Evolutionary conservation across 2,888 invertebrate genomes (phyloP), one percentile per base, ranked within the genome.

Genomic region (Plutella xylostella): DNA sequence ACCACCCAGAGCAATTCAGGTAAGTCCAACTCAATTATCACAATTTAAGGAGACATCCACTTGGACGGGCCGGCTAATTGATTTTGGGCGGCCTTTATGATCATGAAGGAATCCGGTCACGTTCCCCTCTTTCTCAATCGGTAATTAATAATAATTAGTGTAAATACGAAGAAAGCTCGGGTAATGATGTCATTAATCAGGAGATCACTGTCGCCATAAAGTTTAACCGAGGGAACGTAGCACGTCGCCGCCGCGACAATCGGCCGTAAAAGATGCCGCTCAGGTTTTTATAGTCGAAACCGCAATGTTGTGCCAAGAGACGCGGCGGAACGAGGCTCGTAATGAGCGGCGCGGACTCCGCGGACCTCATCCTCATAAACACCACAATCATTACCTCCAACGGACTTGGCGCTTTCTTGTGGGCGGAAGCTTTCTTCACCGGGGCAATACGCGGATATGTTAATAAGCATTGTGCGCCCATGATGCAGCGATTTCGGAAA

Each of bases 1-100:
- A 50, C 72, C 66, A 14, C 68, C 74, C 57, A 75, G 72, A 72
- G 76, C 78, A 57, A 53, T 66, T 66, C 79, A 83, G 82, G 82
- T 83, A 56, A 53, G 69, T 9, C 28, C 28, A n/a, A 12, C n/a
- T 28, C 28, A n/a, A 28, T n/a, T 28, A 12, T 28, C 2, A 28
- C 2, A 28, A 12, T 28, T 9, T 28, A 28, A 28, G 28, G n/a
- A 12, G 9, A 9, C n/a, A n/a, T n/a, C n/a, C n/a, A n/a, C n/a
- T n/a, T n/a, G n/a, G n/a, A n/a, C n/a, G n/a, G n/a, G n/a, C n/a
- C n/a, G n/a, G n/a, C n/a, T n/a, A n/a, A n/a, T n/a, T n/a, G n/a
- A n/a, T n/a, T n/a, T n/a, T n/a, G 9, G 28, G 28, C 28, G 28
- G 28, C n/a, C n/a, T 28, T n/a, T 28, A 12, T 28, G 28, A 28